Percentiles rank a stretch among this genome's conserved stretches.
Conservation (phyloP, 2,888 invertebrate species). For the Nomada hirtipes region DNA sequence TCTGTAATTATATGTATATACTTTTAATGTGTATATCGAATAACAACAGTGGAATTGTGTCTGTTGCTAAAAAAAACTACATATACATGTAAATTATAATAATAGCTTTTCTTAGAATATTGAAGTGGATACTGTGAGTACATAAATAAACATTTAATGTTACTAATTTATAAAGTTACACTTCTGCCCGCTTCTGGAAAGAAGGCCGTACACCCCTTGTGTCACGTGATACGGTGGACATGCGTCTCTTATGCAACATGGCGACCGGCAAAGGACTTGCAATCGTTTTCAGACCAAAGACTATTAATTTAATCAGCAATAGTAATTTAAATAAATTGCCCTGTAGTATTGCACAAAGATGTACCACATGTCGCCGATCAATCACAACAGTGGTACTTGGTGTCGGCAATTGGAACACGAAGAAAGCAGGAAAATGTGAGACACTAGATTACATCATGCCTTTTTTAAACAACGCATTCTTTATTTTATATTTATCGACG, state of each 20-base stretch:
- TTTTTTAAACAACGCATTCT: slow-evolving; percentile 33
- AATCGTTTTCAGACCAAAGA: slow-evolving; percentile 80
- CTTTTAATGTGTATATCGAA: too few relatives aligned
- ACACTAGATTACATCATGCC: slow-evolving; percentile 79
- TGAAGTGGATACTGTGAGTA: too few relatives aligned
- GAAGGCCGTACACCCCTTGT: slow-evolving; percentile 9
- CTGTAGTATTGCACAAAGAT: slow-evolving; percentile 69
- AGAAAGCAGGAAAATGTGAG: slow-evolving; percentile 78
- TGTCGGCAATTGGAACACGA: slow-evolving; percentile 75
- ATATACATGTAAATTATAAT: too few relatives aligned
- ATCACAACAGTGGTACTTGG: slow-evolving; percentile 67
- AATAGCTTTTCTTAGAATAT: too few relatives aligned
- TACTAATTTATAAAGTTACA: neutral
- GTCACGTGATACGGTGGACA: slow-evolving; percentile 66
- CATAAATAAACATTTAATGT: too few relatives aligned
- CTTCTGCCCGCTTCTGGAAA: slow-evolving; percentile 35
- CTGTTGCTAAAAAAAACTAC: too few relatives aligned
- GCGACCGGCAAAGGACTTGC: slow-evolving; percentile 84
- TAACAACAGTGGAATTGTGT: too few relatives aligned
- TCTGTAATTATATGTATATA: too few relatives aligned
- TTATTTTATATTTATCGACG: neutral
- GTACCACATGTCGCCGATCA: slow-evolving; percentile 72
- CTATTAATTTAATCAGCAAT: slow-evolving; percentile 78
- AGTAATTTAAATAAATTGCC: slow-evolving; percentile 76
- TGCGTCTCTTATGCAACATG: slow-evolving; percentile 82